Base-by-base conservation (phyloP, 2,113 vertebrate genomes). In the Macheiramphus alcinus region DNA sequence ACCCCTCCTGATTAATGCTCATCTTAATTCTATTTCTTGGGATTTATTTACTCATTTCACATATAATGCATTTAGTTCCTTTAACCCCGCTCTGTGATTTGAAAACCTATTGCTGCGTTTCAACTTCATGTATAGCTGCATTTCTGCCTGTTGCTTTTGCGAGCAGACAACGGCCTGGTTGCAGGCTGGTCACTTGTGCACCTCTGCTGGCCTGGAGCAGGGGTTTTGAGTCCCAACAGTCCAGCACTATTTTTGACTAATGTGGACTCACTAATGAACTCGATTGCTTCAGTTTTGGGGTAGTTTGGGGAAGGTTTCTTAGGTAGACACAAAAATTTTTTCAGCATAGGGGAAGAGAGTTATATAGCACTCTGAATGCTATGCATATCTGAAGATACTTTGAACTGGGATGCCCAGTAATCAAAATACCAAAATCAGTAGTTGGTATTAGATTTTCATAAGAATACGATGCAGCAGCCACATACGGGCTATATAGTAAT, bases 41-140 rank as follows among this genome's bases (percentile, higher is more conserved):
- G 86, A 93, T 95, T 97, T 98, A 96, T 97, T 97, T 97, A 94
- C 88, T 95, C 88, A 63, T 93, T 97, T 97, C 93, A 96, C 12
- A 1, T 96, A 40, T 63, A 95, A 95, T 53, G n/a, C 52, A 26
- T 93, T 94, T 90, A 75, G 75, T 80, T 86, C 91, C 90, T 73
- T 66, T 68, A 78, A 74, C 58, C 50, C 71, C 52, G 31, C 40
- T 36, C 32, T 63, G 68, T 34, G 53, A 73, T 91, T 89, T 87
- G 48, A 32, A 79, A 81, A 7, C 8, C 11, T 7, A 8, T 48
- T 68, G 53, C 47, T 88, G 52, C 2, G 1, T 88, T 73, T 43
- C 20, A 16, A 1, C 6, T 34, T 32, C n/a, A 11, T 0, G 1
- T 58, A 5, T 11, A 71, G 67, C 32, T 70, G 63, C 6, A 3